Conservation (phyloP, 1,140 invertebrate genomes). For the Drosophila equinoxialis region DNA sequence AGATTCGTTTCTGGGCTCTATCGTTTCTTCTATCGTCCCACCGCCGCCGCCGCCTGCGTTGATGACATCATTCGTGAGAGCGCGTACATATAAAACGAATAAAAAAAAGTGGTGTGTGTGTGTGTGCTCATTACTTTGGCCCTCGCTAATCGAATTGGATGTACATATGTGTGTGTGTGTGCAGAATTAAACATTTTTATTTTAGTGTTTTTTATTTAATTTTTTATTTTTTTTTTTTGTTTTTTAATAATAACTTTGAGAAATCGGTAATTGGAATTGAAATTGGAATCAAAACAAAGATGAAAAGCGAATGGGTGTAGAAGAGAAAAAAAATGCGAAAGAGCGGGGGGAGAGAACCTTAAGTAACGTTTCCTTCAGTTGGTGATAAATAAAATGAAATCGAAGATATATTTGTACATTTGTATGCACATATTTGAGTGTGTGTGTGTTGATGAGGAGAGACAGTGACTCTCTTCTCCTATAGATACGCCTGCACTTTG, state of each 20-base stretch:
- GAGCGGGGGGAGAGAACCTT: constrained; percentile 29
- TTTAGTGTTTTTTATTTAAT: constrained; percentile 13
- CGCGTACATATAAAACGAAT: constrained; percentile 35
- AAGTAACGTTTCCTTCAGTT: constrained; percentile 65
- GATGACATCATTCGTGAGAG: constrained; percentile 78
- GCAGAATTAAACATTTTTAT: constrained; percentile 26
- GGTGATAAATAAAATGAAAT: constrained; percentile 46
- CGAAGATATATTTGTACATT: constrained; percentile 47
- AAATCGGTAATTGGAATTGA: background rate
- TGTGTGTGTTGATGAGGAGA: constrained; percentile 43
- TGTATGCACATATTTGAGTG: constrained; percentile 30
- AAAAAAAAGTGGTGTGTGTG: constrained; percentile 30
- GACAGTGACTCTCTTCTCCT: constrained; percentile 28
- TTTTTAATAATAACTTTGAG: background rate
- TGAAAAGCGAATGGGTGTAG: constrained; percentile 6
- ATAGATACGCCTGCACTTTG: constrained; percentile 67
- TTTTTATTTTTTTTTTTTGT: constrained; percentile 7
- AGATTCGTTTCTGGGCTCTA: constrained; percentile 61
- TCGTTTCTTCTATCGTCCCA: constrained; percentile 42
- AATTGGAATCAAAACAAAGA: constrained; percentile 38
- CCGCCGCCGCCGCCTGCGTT: constrained; percentile 54
- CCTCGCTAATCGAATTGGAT: constrained; percentile 52
- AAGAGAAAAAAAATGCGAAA: constrained; percentile 7
- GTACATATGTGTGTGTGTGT: constrained; percentile 47
- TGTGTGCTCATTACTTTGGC: constrained; percentile 42